Base-by-base conservation (phyloP, 2,113 vertebrate species). In the Onychorhynchus coronatus region DNA sequence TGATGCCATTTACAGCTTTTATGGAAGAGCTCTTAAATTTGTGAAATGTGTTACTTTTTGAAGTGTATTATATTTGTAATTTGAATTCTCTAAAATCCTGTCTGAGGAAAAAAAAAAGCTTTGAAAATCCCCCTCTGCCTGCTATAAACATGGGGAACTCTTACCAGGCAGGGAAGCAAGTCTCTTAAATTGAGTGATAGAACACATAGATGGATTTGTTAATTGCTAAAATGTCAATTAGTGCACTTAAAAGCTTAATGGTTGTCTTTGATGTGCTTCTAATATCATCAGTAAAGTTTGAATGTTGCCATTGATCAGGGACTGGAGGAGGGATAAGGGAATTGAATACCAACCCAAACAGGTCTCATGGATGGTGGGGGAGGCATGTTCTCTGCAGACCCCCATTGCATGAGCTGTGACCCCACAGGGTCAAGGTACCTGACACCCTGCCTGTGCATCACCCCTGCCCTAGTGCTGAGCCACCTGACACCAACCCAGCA, bases 221-320 rank as follows among this genome's bases (percentile, higher is more conserved):
- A 97, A 93, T 92, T 87, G 91, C 95, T 95, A 94, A 96, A 96
- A 95, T 96, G 92, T 96, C 95, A 95, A 81, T 96, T 94, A 96
- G 83, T 93, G 65, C 79, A 91, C 95, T 96, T 97, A 87, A 95
- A 96, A 96, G 96, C 95, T 92, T 96, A 92, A 94, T 93, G 86
- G 72, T 68, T 87, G 42, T 66, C 93, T 96, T 96, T 97, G 93
- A 96, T 96, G 88, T 95, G 61, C 95, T 86, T 96, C 79, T 96
- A 24, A 82, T 96, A 96, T 89, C 90, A 94, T 62, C 65, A 80
- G 85, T 75, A 84, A 96, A 95, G 79, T 96, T 89, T 92, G 79
- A 96, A 91, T 78, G 90, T 93, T 96, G 76, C 88, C 72, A 86
- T 89, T 91, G 88, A 97, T 96, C 65, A 73, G 83, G 47, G 27